Conservation (phyloP, 2,113 vertebrate genomes). For the Trinectes maculatus region DNA sequence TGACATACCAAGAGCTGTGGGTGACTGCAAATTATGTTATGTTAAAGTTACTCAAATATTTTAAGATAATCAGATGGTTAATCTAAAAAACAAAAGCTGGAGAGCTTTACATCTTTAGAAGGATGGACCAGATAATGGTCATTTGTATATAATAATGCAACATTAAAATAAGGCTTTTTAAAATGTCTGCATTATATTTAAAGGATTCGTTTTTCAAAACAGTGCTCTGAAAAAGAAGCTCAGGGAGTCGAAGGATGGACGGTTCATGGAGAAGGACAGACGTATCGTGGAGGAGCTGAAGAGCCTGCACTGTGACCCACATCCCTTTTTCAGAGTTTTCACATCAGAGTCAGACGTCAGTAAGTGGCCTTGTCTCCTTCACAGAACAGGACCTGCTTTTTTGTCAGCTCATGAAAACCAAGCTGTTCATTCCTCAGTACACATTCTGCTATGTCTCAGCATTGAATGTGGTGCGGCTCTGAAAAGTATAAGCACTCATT, state of each 20-base stretch:
- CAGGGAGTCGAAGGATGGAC: conserved; percentile 7
- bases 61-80: no score
- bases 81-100: no score
- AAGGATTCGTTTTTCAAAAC: background rate
- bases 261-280: conserved; percentile 63
- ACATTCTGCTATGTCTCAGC: background rate
- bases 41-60: no score
- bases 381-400: background rate
- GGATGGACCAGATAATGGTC: no score
- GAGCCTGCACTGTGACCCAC: conserved; percentile 72
- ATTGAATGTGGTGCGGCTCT: background rate
- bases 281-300: conserved; percentile 74
- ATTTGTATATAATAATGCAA: no score
- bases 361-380: conserved; percentile 26
- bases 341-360: conserved; percentile 70
- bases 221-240: conserved; percentile 73
- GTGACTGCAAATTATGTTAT: no score
- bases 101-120: no score
- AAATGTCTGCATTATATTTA: background rate
- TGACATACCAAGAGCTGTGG: no score
- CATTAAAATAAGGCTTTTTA: background rate
- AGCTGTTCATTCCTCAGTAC: background rate
- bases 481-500: no score
- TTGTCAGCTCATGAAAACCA: background rate
- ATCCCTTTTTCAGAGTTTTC: conserved; percentile 70